Percentiles rank a stretch among this genome's conserved stretches.
Evolutionary conservation across 1,140 invertebrate genomes (phyloP).

Genomic region (Leptestheria dahalacensis): DNA sequence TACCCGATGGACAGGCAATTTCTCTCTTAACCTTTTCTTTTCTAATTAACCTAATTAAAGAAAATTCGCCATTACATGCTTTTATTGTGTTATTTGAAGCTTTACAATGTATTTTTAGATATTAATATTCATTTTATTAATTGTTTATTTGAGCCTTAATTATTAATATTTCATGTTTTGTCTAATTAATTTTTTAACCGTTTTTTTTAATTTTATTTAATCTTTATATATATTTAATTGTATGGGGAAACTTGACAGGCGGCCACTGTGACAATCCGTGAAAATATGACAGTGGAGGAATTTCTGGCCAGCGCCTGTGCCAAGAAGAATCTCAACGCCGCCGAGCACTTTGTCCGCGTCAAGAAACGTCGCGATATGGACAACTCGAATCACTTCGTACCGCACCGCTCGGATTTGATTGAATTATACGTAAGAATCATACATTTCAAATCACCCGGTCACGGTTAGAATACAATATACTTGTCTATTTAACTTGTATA

Average conservation of each 20-base stretch:
- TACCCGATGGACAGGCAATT: conserved; percentile 72
- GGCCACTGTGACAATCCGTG: conserved; percentile 67
- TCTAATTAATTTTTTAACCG: neutral
- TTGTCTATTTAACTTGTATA: too few species aligned
- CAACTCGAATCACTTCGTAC: conserved; percentile 89
- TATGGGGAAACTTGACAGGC: neutral
- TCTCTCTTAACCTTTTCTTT: too few species aligned
- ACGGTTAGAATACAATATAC: too few species aligned
- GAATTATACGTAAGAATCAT: conserved; percentile 94
- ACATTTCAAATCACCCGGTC: too few species aligned
- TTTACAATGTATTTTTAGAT: too few species aligned
- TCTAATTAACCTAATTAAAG: too few species aligned
- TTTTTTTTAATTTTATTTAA: conserved; percentile 14
- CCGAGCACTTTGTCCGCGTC: conserved; percentile 89
- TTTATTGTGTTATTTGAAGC: too few species aligned
- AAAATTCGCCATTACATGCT: too few species aligned
- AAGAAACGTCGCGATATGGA: conserved; percentile 88
- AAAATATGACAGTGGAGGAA: conserved; percentile 87
- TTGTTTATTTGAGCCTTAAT: neutral
- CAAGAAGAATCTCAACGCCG: conserved; percentile 73
- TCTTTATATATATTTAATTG: too few species aligned
- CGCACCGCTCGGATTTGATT: conserved; percentile 76
- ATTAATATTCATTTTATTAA: too few species aligned
- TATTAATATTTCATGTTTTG: neutral
- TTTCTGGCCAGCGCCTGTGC: conserved; percentile 81